Conservation (phyloP, 2,113 vertebrate genomes). For the Gnathonemus echidnorhynchus region DNA sequence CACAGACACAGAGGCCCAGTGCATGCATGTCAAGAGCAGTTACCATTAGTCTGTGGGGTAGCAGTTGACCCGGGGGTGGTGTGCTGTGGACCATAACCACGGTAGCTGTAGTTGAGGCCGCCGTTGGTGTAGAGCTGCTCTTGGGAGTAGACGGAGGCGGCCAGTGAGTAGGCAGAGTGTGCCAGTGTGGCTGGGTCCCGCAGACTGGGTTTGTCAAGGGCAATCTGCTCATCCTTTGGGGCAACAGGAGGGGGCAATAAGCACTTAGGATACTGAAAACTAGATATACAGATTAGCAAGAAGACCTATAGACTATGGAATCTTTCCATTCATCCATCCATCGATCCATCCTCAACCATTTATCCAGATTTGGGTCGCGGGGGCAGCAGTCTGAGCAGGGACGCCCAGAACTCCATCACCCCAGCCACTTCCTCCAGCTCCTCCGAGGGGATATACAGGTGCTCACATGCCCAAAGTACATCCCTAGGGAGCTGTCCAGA, state of each 20-base stretch:
- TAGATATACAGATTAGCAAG: background rate
- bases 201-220: conserved; percentile 75
- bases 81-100: conserved; percentile 78
- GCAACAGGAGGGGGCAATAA: background rate
- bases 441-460: background rate
- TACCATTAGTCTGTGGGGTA: conserved; percentile 84
- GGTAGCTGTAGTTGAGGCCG: conserved; percentile 91
- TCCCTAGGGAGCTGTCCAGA: background rate
- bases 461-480: background rate
- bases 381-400: background rate
- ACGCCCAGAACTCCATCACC: background rate
- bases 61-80: conserved; percentile 65
- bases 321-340: background rate
- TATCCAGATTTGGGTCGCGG: background rate
- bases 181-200: conserved; percentile 73
- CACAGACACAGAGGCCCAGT: background rate
- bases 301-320: background rate
- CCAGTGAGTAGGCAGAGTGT: conserved; percentile 80
- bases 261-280: background rate
- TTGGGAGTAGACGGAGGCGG: conserved; percentile 85
- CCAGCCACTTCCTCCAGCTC: background rate
- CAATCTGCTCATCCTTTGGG: conserved; percentile 73
- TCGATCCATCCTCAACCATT: background rate
- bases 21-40: conserved; percentile 28
- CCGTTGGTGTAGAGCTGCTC: conserved; percentile 95